Conservation (phyloP, 2,797 vertebrate genomes). For the Enteromius thamalakanensis region DNA sequence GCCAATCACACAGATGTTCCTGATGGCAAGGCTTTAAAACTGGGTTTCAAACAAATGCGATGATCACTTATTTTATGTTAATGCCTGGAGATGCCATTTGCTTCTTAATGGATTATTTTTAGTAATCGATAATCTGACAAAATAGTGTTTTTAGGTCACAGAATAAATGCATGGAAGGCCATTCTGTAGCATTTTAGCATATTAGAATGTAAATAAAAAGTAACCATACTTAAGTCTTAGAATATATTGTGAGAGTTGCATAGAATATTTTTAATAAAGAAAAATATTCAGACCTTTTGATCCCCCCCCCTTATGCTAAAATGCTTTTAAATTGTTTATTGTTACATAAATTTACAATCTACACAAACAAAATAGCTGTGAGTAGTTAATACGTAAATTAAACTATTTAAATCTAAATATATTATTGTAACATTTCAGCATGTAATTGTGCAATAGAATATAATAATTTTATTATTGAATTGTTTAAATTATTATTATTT, state of each 20-base stretch:
- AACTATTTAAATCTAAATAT: not conserved
- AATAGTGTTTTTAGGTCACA: not conserved
- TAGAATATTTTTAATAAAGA: not conserved
- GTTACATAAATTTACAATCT: not conserved
- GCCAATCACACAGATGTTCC: conserved; percentile 49
- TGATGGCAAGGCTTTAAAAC: conserved; percentile 20
- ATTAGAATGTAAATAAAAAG: not conserved
- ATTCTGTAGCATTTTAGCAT: not conserved
- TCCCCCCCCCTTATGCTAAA: not conserved
- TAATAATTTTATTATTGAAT: not conserved
- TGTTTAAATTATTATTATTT: not conserved
- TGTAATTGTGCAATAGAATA: not conserved
- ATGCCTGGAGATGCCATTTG: conserved; percentile 7
- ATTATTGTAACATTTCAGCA: not conserved
- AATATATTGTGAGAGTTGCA: not conserved
- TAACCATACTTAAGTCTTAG: not conserved
- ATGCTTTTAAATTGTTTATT: not conserved
- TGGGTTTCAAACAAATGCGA: conserved; percentile 32
- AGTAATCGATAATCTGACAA: conserved; percentile 5
- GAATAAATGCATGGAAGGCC: not conserved
- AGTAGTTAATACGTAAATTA: not conserved
- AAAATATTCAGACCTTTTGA: not conserved
- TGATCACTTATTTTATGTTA: conserved; percentile 30
- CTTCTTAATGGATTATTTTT: conserved; percentile 17
- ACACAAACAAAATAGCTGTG: not conserved